Conservation (phyloP, 2,113 vertebrate species). For the Hassar affinis region DNA sequence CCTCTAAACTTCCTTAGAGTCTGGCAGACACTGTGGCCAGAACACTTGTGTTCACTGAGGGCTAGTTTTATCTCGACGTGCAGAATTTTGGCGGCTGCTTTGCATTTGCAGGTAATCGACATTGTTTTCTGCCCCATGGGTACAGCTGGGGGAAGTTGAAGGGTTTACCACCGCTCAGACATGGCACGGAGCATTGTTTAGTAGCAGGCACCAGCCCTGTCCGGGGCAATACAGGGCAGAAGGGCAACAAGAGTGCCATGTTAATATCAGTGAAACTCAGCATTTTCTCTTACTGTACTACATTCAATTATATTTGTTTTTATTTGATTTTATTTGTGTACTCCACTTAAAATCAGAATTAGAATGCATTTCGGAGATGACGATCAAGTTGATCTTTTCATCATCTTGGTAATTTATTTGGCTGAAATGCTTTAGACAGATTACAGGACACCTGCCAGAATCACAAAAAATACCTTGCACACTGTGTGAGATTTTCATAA, state of each 20-base stretch:
- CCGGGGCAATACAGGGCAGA: slow-evolving; percentile 61
- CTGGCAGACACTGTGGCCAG: slow-evolving; percentile 33
- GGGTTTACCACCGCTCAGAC: slow-evolving; percentile 51
- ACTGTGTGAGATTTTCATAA: not conserved
- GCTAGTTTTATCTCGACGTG: slow-evolving; percentile 71
- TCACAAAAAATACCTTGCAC: not conserved
- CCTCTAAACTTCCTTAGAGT: not conserved
- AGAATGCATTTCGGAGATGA: not conserved
- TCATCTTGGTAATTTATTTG: not conserved
- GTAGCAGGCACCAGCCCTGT: slow-evolving; percentile 54
- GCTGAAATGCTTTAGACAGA: not conserved
- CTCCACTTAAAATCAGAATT: not conserved
- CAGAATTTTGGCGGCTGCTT: slow-evolving; percentile 69
- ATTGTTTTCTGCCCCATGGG: slow-evolving; percentile 75
- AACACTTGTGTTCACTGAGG: slow-evolving; percentile 61
- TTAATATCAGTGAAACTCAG: not conserved
- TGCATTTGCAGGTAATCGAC: slow-evolving; percentile 74
- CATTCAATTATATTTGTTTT: not conserved
- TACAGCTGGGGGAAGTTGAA: slow-evolving; percentile 59
- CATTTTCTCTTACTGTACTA: not conserved
- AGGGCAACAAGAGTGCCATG: slow-evolving; percentile 40
- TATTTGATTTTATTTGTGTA: not conserved
- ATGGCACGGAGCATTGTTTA: slow-evolving; percentile 64
- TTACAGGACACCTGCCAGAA: not conserved
- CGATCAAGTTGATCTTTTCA: not conserved